phyloP scores from a whole-genome alignment of 2,797 vertebrate genomes.

The Cyclopterus lumpus region DNA sequence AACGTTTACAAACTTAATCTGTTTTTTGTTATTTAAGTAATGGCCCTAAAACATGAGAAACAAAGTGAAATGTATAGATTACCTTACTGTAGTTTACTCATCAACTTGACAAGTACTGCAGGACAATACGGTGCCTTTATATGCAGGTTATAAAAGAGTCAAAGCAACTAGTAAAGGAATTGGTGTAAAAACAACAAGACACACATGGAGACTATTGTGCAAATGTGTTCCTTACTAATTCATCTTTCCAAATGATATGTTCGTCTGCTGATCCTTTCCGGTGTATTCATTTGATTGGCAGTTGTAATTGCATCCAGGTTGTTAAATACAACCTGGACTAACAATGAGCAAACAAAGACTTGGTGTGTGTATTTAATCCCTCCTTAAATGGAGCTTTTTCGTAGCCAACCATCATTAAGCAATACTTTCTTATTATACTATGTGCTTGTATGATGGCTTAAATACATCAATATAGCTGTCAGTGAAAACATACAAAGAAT shows the following conservation, averaged over 20 bases:
- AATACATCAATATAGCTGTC: background rate
- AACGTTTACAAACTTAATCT: background rate
- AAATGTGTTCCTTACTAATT: background rate
- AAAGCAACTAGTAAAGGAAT: background rate
- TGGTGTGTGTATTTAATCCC: background rate
- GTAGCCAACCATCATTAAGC: background rate
- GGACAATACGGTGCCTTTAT: background rate
- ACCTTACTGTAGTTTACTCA: background rate
- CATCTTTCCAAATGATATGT: background rate
- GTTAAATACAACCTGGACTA: background rate
- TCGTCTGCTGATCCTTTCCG: background rate
- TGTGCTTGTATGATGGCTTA: background rate
- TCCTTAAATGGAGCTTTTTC: background rate
- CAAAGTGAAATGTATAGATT: background rate
- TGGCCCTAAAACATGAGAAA: background rate
- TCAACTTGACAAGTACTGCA: background rate
- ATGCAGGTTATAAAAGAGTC: background rate
- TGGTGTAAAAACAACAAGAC: background rate
- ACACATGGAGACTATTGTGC: background rate
- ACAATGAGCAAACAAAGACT: background rate
- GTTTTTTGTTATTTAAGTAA: background rate
- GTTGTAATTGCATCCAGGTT: background rate
- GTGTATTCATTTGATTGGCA: background rate
- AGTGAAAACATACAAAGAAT: background rate
- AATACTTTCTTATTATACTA: background rate